These are phyloP conservation scores for Alentia gelatinosa DNA, from an alignment of 2,888 invertebrate genomes.

Conservation along the genomic window DNA sequence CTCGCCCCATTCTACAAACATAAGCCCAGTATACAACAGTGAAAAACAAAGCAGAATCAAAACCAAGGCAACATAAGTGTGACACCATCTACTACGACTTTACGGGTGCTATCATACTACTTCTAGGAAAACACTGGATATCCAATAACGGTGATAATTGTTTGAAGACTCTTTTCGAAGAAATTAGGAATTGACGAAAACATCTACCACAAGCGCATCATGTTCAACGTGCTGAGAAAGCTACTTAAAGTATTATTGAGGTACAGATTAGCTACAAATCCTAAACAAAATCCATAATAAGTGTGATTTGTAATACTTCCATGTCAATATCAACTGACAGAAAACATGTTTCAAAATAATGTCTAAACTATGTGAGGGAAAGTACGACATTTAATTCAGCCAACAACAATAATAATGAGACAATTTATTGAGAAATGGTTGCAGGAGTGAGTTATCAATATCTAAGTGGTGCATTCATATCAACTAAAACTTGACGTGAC, in stretches of 20 bases:
- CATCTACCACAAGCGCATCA: not conserved
- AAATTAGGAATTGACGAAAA: not conserved
- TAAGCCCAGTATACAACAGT: constrained; percentile 37
- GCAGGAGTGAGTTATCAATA: too few species aligned
- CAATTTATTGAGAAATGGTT: too few species aligned
- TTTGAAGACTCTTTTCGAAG: not conserved
- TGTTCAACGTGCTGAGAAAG: not conserved
- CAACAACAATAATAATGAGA: too few species aligned
- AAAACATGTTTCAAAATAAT: too few species aligned
- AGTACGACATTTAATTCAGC: too few species aligned
- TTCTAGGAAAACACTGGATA: not conserved
- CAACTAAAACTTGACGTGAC: too few species aligned
- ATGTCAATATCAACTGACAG: too few species aligned
- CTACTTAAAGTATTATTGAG: not conserved
- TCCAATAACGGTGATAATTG: not conserved
- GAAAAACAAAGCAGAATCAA: constrained; percentile 21
- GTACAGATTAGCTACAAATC: too few species aligned
- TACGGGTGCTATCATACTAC: not conserved
- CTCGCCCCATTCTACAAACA: constrained; percentile 43
- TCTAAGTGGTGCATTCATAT: too few species aligned
- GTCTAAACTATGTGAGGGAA: too few species aligned
- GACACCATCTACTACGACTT: not conserved
- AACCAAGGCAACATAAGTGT: not conserved
- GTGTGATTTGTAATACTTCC: too few species aligned
- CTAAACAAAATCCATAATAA: too few species aligned